Conservation (phyloP, 1,140 invertebrate species). For the Aphis craccivora region DNA sequence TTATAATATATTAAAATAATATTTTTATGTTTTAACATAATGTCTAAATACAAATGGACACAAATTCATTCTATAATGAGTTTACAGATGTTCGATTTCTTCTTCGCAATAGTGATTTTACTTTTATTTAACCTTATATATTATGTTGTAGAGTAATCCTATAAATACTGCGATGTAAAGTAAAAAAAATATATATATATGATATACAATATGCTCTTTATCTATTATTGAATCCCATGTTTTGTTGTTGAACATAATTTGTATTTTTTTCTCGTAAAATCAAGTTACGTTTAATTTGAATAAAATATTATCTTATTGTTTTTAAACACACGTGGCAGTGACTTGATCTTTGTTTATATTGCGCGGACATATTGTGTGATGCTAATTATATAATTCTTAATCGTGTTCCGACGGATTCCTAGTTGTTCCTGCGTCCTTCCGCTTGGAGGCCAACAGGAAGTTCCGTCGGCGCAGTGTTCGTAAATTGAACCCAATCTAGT, state of each 20-base stretch:
- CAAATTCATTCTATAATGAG: neutral
- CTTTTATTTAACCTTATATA: neutral
- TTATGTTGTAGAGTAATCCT: neutral
- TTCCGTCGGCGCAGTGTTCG: too few species aligned
- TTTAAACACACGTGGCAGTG: neutral
- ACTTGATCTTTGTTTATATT: neutral
- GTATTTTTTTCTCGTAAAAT: neutral
- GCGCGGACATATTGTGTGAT: too few species aligned
- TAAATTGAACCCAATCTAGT: neutral
- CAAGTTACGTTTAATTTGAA: neutral
- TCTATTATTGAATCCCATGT: neutral
- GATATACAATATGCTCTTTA: neutral
- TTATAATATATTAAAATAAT: neutral
- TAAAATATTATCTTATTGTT: neutral
- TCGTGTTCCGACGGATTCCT: neutral
- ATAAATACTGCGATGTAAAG: neutral
- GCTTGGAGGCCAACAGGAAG: conserved; percentile 46
- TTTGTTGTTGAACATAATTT: neutral
- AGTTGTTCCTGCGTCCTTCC: conserved; percentile 37
- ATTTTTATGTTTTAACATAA: neutral
- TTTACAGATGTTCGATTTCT: neutral
- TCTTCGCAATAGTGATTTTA: neutral
- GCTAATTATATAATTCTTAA: neutral
- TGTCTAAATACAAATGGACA: neutral
- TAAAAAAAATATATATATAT: neutral